phyloP scores from a whole-genome alignment of 1,140 invertebrate species.

The Bombyx mandarina region DNA sequence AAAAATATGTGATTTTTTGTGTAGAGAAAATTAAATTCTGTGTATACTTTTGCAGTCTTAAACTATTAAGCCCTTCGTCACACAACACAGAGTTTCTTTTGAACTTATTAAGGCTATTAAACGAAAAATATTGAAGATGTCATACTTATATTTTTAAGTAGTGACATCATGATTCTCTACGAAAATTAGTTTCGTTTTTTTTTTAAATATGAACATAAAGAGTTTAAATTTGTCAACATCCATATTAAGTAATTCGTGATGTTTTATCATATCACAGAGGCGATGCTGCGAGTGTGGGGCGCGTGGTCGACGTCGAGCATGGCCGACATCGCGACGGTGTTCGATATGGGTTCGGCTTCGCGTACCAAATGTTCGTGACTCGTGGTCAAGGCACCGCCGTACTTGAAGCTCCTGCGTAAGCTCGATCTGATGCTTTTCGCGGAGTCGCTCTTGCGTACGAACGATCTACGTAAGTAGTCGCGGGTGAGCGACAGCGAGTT shows the following conservation, averaged over 20 bases:
- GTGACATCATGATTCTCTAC: too few species aligned
- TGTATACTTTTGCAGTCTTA: too few species aligned
- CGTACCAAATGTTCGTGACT: slow-evolving; percentile 57
- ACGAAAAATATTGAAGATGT: too few species aligned
- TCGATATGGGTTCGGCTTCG: slow-evolving; percentile 55
- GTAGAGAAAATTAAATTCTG: too few species aligned
- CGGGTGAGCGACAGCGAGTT: slow-evolving; percentile 43
- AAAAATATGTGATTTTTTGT: too few species aligned
- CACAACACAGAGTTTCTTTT: too few species aligned
- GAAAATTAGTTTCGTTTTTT: too few species aligned
- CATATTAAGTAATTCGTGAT: not conserved
- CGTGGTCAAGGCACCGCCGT: slow-evolving; percentile 41
- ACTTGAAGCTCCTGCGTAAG: slow-evolving; percentile 51
- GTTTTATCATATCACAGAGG: slow-evolving; percentile 46
- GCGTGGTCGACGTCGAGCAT: slow-evolving; percentile 22
- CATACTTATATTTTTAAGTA: too few species aligned
- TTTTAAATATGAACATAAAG: too few species aligned
- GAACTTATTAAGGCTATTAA: too few species aligned
- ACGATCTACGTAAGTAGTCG: slow-evolving; percentile 46
- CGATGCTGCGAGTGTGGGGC: slow-evolving; percentile 33
- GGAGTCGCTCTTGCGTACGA: slow-evolving; percentile 54
- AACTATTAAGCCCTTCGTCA: too few species aligned
- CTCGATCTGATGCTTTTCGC: slow-evolving; percentile 55
- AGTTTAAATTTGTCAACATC: too few species aligned
- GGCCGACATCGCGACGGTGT: slow-evolving; percentile 50